Percentiles rank a stretch among this genome's conserved stretches.
phyloP scores from a whole-genome alignment of 2,797 vertebrate genomes.

The Coccyzus lansbergi region DNA sequence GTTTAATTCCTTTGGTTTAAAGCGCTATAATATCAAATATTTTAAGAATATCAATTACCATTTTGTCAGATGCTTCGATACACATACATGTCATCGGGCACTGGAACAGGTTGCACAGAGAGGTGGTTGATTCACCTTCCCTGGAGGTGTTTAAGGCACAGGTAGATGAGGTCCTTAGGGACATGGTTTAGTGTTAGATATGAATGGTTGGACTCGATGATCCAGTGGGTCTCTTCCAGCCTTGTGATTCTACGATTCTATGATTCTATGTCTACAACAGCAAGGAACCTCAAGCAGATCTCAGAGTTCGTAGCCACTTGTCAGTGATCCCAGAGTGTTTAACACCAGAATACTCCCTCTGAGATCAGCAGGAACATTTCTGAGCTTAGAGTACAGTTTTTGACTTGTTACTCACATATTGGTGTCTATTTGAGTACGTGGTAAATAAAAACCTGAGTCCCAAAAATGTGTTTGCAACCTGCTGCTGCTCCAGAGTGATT shows the following conservation, averaged over 20 bases:
- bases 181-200: no score
- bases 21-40: neutral
- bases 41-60: neutral
- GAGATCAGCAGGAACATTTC: neutral
- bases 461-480: neutral
- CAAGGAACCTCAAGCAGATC: neutral
- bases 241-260: no score
- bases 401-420: neutral
- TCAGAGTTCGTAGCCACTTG: neutral
- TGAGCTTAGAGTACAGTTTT: neutral
- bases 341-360: accelerated
- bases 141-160: no score
- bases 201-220: no score
- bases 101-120: no score
- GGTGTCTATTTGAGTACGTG: accelerated
- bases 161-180: no score
- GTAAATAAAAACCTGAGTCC: neutral
- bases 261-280: neutral
- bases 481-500: neutral
- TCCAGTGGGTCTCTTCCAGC: no score
- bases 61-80: neutral
- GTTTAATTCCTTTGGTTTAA: neutral
- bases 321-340: neutral
- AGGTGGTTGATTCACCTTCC: no score
- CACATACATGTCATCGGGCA: accelerated